These are phyloP conservation scores for Phenganax stokvisi DNA, from an alignment of 92 coral and sea anemone genomes.

Conservation along the genomic window DNA sequence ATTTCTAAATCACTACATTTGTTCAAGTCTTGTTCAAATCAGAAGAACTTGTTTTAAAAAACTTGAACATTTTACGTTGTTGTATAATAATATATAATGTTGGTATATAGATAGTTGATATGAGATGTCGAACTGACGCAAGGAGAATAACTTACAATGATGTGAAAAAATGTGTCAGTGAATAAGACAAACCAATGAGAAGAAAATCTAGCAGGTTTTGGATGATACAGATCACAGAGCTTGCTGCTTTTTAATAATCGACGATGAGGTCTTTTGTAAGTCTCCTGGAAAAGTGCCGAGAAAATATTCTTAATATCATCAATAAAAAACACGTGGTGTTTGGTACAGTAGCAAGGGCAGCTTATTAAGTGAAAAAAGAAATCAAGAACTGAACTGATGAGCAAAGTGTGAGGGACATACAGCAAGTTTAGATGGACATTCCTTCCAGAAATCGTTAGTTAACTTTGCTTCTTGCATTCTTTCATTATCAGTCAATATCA, in stretches of 20 bases:
- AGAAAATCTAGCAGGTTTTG: conserved; percentile 85
- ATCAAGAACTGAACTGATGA: too few species aligned
- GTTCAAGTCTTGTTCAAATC: neutral
- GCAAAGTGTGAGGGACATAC: conserved; percentile 41
- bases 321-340: too few species aligned
- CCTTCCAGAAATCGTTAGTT: conserved; percentile 81
- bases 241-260: conserved; percentile 81
- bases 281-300: conserved; percentile 50
- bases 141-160: conserved; percentile 58
- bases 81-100: neutral
- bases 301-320: neutral
- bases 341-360: too few species aligned
- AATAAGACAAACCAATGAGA: conserved; percentile 73
- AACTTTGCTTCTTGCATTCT: conserved; percentile 60
- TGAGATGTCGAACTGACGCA: neutral
- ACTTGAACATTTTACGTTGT: neutral
- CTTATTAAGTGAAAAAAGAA: too few species aligned
- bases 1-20: too few species aligned
- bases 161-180: conserved; percentile 78
- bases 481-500: conserved; percentile 62
- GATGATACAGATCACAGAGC: conserved; percentile 66
- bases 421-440: conserved; percentile 71
- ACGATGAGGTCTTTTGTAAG: conserved; percentile 67
- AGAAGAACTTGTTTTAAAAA: neutral
- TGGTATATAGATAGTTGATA: too few species aligned